Conservation (phyloP, 2,113 vertebrate genomes). For the Plecturocebus donacophilus region DNA sequence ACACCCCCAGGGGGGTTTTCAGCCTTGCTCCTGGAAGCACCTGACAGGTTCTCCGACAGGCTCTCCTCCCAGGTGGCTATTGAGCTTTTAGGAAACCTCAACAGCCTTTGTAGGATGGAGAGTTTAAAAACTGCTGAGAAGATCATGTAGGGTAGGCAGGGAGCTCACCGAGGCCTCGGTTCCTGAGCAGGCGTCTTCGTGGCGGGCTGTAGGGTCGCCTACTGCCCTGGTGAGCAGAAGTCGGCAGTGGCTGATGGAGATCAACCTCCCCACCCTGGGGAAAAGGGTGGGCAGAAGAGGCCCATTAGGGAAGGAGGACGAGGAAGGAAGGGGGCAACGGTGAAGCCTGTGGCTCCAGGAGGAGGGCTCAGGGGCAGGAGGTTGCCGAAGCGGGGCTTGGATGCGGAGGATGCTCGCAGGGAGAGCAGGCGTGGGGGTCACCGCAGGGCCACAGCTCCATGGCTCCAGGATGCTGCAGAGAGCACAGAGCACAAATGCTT, state of each 20-base stretch:
- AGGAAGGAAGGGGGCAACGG: not conserved
- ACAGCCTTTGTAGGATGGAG: not conserved
- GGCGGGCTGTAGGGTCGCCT: not conserved
- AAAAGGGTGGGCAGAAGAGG: not conserved
- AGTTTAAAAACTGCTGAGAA: not conserved
- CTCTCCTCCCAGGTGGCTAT: not conserved
- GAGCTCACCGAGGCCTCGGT: not conserved
- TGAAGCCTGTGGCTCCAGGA: not conserved
- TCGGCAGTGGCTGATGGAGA: not conserved
- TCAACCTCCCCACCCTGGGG: accelerated
- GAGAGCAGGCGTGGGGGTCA: accelerated
- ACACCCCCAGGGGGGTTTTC: not conserved
- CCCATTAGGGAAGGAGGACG: not conserved
- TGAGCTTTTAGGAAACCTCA: not conserved
- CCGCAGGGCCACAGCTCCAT: not conserved
- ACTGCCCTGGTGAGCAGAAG: not conserved
- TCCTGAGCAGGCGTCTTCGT: not conserved
- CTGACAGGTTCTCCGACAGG: not conserved
- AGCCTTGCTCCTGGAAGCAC: not conserved
- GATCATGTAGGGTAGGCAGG: not conserved
- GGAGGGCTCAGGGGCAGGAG: not conserved
- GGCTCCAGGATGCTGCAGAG: not conserved
- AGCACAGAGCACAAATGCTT: not conserved
- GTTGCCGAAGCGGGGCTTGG: not conserved
- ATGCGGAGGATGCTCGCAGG: not conserved